Base-by-base conservation (phyloP, 2,888 invertebrate genomes). In the Blastobasis lacticolella region DNA sequence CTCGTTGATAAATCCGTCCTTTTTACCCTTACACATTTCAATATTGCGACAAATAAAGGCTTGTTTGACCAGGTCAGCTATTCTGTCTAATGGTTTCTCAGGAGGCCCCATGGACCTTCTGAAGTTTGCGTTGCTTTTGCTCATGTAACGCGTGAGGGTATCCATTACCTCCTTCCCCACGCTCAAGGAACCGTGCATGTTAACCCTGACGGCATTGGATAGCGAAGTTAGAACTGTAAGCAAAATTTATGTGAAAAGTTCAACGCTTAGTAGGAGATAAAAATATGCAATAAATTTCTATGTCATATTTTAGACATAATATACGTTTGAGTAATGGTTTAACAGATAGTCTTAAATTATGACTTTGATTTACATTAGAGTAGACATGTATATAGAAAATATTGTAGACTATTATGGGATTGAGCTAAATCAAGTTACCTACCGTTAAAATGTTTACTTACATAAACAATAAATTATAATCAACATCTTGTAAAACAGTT, bases 81-180 rank as follows among this genome's bases (percentile, higher is more conserved):
- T 48, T 23, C 37, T 45, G 37, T 49, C 49, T n/a, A 43, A 7
- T 10, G 37, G n/a, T 40, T 45, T 10, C 4, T 70, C 64, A 1
- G 56, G 54, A 3, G 51, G 50, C 8, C 10, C 9, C 4, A 50
- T 37, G 0, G 73, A 63, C 49, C 81, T 62, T 46, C 67, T 62
- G 3, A 54, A 53, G 40, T 41, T 57, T 1, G 53, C 1, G 0
- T 49, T 6, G 10, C 55, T 55, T n/a, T 57, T 55, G 8, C 54
- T 62, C 9, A 81, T 50, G 46, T 68, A 76, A 37, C 69, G 51
- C 5, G 68, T 57, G 4, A 85, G 10, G 0, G 73, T 66, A 0
- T 79, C 73, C 51, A 81, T 54, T 0, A 86, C 75, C 9, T 83
- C 81, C 55, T 72, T 72, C 1, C 85, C 86, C 1, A 86, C 58